Conservation (phyloP, 2,113 vertebrate species). For the Dryoscopus gambensis region DNA sequence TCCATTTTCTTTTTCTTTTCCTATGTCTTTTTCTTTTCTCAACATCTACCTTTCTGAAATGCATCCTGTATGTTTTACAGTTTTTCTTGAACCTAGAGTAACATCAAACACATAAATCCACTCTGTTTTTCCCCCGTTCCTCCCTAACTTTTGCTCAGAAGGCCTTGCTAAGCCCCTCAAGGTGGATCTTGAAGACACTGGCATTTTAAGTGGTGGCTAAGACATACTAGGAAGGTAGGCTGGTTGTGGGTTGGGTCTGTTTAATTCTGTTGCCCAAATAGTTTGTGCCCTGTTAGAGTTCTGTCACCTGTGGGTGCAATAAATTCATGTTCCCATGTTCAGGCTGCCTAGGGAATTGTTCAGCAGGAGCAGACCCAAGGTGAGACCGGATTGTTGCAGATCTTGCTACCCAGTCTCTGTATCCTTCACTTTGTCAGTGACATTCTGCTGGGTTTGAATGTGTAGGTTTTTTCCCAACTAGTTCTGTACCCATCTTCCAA, state of each 20-base stretch:
- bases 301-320: not conserved
- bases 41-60: not conserved
- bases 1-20: not conserved
- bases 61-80: not conserved
- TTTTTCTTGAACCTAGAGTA: not conserved
- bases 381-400: not conserved
- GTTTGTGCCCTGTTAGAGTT: not conserved
- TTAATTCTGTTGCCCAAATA: not conserved
- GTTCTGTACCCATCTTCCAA: not conserved
- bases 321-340: not conserved
- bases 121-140: not conserved
- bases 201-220: not conserved
- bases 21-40: not conserved
- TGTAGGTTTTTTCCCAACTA: not conserved
- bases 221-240: not conserved
- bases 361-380: not conserved
- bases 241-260: not conserved
- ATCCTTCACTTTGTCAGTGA: not conserved
- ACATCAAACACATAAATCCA: not conserved
- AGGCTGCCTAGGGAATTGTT: not conserved
- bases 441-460: not conserved
- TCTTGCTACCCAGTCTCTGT: not conserved
- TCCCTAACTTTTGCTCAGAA: not conserved
- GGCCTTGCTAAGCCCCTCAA: not conserved
- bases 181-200: not conserved